Conservation (phyloP, 2,888 invertebrate genomes). For the Cerastis leucographa region DNA sequence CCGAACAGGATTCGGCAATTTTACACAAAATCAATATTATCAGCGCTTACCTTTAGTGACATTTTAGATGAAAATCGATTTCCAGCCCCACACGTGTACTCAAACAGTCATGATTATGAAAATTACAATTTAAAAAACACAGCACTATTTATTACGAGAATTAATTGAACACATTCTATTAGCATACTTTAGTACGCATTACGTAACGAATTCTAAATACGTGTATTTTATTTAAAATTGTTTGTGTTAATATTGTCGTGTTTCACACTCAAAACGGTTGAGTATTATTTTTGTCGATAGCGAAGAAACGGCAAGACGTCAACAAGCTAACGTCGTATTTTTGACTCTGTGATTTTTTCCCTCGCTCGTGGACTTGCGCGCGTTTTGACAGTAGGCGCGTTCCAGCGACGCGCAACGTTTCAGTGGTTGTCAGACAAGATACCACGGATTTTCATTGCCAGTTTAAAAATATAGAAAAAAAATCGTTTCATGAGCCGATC, state of each 20-base stretch:
- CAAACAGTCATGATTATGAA: slow-evolving; percentile 79
- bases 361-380: slow-evolving; percentile 65
- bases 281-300: slow-evolving; percentile 55
- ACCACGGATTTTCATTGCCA: not conserved
- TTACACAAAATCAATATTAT: slow-evolving; percentile 54
- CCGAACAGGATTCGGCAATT: slow-evolving; percentile 16
- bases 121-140: slow-evolving; percentile 69
- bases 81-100: slow-evolving; percentile 73
- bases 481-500: too few species aligned
- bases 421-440: not conserved
- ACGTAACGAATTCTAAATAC: slow-evolving; percentile 32
- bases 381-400: slow-evolving; percentile 57
- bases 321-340: slow-evolving; percentile 36
- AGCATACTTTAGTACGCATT: slow-evolving; percentile 40
- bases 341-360: slow-evolving; percentile 68
- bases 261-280: slow-evolving; percentile 50
- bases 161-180: slow-evolving; percentile 35
- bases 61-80: slow-evolving; percentile 78
- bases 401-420: slow-evolving; percentile 41
- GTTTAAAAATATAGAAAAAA: not conserved
- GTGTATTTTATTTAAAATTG: slow-evolving; percentile 48
- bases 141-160: slow-evolving; percentile 56
- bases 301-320: slow-evolving; percentile 59
- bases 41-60: slow-evolving; percentile 83
- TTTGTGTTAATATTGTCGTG: slow-evolving; percentile 53